Conservation (phyloP, 2,888 invertebrate species). For the Dasypogon diadema region DNA sequence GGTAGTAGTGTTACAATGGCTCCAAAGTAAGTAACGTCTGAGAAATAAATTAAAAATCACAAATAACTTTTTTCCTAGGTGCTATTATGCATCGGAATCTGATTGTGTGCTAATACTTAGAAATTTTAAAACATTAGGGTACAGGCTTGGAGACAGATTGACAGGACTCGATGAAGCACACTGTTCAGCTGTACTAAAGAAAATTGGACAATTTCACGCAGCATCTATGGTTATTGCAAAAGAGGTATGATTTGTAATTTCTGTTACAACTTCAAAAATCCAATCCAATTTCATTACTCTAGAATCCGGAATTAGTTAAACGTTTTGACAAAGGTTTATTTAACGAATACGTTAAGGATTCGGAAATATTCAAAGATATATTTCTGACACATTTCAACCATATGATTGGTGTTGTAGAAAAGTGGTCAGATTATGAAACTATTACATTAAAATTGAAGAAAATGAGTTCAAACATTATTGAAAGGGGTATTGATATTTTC, state of each 20-base stretch:
- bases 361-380: conserved; percentile 50
- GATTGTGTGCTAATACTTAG: conserved; percentile 6
- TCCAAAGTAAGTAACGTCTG: conserved; percentile 63
- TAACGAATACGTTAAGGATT: not conserved
- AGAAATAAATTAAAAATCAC: no score
- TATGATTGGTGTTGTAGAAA: conserved; percentile 60
- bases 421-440: conserved; percentile 63
- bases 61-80: not conserved
- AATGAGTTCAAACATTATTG: not conserved
- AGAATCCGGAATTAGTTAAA: conserved; percentile 7
- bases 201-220: conserved; percentile 72
- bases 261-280: not conserved
- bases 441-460: conserved; percentile 62
- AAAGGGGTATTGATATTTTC: not conserved
- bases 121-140: conserved; percentile 71
- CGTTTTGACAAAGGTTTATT: not conserved
- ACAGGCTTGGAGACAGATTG: conserved; percentile 70
- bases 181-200: conserved; percentile 69
- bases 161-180: conserved; percentile 72
- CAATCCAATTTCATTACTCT: not conserved
- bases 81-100: not conserved
- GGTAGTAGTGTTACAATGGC: conserved; percentile 66
- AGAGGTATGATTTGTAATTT: conserved; percentile 65
- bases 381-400: not conserved
- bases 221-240: conserved; percentile 71